Conservation (phyloP, 2,113 vertebrate species). For the Bombycilla garrulus region DNA sequence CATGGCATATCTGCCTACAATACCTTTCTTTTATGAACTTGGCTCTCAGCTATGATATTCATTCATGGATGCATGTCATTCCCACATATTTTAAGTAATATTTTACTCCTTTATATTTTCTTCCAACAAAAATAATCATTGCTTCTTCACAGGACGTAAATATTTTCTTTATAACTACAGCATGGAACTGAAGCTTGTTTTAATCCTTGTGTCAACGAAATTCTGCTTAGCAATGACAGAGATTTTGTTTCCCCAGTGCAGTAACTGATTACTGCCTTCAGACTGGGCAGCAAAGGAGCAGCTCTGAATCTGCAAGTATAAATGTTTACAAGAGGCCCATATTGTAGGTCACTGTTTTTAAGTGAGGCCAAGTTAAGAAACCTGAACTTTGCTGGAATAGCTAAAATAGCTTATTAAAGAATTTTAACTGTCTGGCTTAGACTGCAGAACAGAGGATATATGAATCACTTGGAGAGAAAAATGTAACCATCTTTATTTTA, state of each 20-base stretch:
- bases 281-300: neutral
- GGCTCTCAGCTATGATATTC: neutral
- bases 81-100: neutral
- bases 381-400: neutral
- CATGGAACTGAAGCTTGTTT: conserved; percentile 7
- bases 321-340: neutral
- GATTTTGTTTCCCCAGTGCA: neutral
- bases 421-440: neutral
- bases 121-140: neutral
- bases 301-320: neutral
- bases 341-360: neutral
- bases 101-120: conserved; percentile 20
- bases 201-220: conserved; percentile 43
- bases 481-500: neutral
- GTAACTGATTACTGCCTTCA: neutral
- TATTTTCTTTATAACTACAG: conserved; percentile 30
- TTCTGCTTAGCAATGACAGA: conserved; percentile 22
- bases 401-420: neutral
- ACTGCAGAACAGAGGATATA: neutral
- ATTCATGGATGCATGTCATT: conserved; percentile 7
- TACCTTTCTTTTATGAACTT: neutral
- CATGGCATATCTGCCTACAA: neutral
- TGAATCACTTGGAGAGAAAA: neutral
- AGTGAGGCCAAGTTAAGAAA: fast-evolving
- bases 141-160: conserved; percentile 4